Percentiles rank a stretch among this genome's conserved stretches.
Evolutionary conservation across 1,140 invertebrate species (phyloP).

Genomic region (Cyclargus thomasi): DNA sequence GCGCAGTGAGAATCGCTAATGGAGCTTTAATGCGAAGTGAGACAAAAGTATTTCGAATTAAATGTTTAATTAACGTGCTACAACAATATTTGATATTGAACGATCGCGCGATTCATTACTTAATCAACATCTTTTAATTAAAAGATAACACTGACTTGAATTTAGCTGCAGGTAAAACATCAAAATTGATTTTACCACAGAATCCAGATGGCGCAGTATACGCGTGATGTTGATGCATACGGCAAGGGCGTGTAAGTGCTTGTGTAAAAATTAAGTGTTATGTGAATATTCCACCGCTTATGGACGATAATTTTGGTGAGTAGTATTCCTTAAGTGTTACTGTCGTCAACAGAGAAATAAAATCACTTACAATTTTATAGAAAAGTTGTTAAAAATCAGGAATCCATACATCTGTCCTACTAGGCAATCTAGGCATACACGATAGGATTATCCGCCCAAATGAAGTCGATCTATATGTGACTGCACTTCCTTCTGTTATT

Average conservation of each 20-base stretch:
- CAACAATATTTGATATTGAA: neutral
- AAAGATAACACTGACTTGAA: slow-evolving; percentile 53
- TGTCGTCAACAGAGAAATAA: slow-evolving; percentile 31
- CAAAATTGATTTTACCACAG: slow-evolving; percentile 40
- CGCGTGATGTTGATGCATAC: slow-evolving; percentile 72
- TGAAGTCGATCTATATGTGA: slow-evolving; percentile 45
- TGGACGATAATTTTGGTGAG: slow-evolving; percentile 58
- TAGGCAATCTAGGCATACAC: slow-evolving; percentile 64
- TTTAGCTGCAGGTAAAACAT: slow-evolving; percentile 47
- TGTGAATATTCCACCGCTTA: slow-evolving; percentile 58
- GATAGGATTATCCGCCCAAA: slow-evolving; percentile 43
- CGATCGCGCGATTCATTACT: slow-evolving; percentile 7
- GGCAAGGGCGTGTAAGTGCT: slow-evolving; percentile 71
- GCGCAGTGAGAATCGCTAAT: neutral
- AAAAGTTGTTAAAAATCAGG: slow-evolving; percentile 51
- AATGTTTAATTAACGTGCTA: neutral
- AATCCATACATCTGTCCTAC: slow-evolving; percentile 68
- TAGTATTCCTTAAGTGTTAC: slow-evolving; percentile 32
- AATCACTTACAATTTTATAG: slow-evolving; percentile 36
- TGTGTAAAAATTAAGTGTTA: slow-evolving; percentile 71
- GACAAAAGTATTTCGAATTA: neutral
- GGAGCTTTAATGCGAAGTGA: neutral
- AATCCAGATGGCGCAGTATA: slow-evolving; percentile 69
- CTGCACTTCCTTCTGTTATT: slow-evolving; percentile 44
- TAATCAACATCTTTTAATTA: slow-evolving; percentile 38